Base-by-base conservation (phyloP, 37 sponge, comb jelly and placozoan species). In the Agelas oroides region DNA sequence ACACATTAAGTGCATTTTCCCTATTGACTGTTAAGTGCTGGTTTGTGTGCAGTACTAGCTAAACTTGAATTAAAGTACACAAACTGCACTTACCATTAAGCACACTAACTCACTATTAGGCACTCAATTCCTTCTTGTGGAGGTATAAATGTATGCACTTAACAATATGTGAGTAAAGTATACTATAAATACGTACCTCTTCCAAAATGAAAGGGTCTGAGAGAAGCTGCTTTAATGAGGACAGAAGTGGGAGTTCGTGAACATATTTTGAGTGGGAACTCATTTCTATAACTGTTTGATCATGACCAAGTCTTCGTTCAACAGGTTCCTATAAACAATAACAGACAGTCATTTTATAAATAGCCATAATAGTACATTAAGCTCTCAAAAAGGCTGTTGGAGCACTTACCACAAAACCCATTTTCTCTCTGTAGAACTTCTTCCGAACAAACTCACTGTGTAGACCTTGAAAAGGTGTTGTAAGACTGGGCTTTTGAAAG, bases 401-500 rank as follows among this genome's bases (percentile, higher is more conserved):
- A 46, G 46, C 17, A 46, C 73, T 38, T 72, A 72, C 73, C 27
- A 72, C 53, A 38, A 72, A 72, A 27, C 53, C 53, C 53, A 72
- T 36, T 33, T 46, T 16, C 35, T 72, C 53, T 52, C 27, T 27
- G 35, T 20, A 38, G 53, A 36, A 72, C 18, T 20, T 33, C 23
- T 37, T 18, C 73, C 53, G 73, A 19, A 72, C 17, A 34, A 30
- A 37, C 38, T 63, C 36, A 35, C 41, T 36, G 16, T 66, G 32
- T n/a, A 79, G 64, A 34, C 46, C 65, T n/a, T 61, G 66, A 79
- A 79, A 79, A 41, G 65, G 65, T 28, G n/a, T 64, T 27, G 30
- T 19, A 24, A 52, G 59, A 76, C 66, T 19, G 34, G 30, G 52
- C 41, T 63, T 60, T 24, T 64, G 27, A 15, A 64, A 79, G 52